These are phyloP conservation scores for Apostichopus parvimensis DNA, from an alignment of 35 echinoderm and acorn worm species.

Conservation along the genomic window DNA sequence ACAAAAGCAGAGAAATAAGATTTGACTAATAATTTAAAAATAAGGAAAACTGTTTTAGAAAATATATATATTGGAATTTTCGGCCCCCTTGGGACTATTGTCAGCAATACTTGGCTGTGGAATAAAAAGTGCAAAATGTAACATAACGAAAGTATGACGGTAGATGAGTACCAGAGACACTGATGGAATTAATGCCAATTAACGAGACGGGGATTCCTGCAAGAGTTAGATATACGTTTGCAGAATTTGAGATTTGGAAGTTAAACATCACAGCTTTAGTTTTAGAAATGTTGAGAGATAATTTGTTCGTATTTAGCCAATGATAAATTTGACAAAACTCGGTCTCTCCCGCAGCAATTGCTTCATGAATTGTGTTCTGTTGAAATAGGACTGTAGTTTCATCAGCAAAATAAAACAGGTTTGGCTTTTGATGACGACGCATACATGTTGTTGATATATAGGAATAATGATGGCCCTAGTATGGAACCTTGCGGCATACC, in stretches of 20 bases:
- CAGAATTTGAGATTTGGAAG: neutral
- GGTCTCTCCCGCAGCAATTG: neutral
- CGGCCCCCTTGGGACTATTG: too few relatives aligned
- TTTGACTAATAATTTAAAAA: too few relatives aligned
- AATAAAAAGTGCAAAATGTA: too few relatives aligned
- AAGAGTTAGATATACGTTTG: neutral
- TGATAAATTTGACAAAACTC: neutral
- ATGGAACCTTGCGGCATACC: neutral
- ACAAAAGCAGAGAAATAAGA: too few relatives aligned
- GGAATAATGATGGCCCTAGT: neutral
- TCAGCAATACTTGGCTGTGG: too few relatives aligned
- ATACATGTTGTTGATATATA: neutral
- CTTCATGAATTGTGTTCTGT: neutral
- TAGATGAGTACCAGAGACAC: too few relatives aligned
- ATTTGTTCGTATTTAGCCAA: neutral
- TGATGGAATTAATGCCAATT: too few relatives aligned
- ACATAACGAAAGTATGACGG: too few relatives aligned
- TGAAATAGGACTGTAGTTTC: neutral
- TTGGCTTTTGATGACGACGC: neutral
- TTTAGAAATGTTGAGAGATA: neutral
- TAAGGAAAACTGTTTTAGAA: too few relatives aligned
- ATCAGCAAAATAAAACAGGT: neutral
- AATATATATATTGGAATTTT: too few relatives aligned
- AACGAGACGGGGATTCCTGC: too few relatives aligned
- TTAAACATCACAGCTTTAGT: neutral